These are phyloP conservation scores for Dicranocentrus wangi DNA, from an alignment of 2,888 invertebrate genomes.

Conservation along the genomic window DNA sequence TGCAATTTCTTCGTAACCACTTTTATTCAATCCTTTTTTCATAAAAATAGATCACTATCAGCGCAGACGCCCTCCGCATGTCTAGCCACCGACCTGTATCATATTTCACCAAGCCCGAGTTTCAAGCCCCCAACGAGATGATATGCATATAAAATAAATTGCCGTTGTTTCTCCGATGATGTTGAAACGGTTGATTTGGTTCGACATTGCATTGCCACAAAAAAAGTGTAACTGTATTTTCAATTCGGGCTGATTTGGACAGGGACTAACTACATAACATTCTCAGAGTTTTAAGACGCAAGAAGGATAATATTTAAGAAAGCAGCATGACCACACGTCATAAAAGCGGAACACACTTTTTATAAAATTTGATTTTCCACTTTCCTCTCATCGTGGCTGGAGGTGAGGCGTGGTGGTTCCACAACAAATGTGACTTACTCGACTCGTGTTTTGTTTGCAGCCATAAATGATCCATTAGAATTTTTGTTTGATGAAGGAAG, in stretches of 20 bases:
- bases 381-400: constrained; percentile 25
- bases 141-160: not conserved
- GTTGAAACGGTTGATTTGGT: too few species aligned
- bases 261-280: too few species aligned
- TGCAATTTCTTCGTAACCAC: too few species aligned
- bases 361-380: not conserved
- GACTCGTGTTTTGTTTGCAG: constrained; percentile 36
- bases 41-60: constrained; percentile 38
- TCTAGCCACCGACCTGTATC: constrained; percentile 9
- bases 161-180: too few species aligned
- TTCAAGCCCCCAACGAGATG: not conserved
- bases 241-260: too few species aligned
- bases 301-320: too few species aligned
- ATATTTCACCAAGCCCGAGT: constrained; percentile 13
- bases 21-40: too few species aligned
- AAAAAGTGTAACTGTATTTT: too few species aligned
- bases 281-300: too few species aligned
- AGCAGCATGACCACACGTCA: constrained; percentile 3
- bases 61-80: constrained; percentile 38
- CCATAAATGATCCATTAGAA: not conserved
- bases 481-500: constrained; percentile 39
- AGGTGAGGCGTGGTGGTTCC: constrained; percentile 49
- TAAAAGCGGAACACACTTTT: constrained; percentile 9
- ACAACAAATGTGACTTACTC: constrained; percentile 48
- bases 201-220: too few species aligned